phyloP scores from a whole-genome alignment of 2,797 vertebrate species.

The Diceros bicornis region DNA sequence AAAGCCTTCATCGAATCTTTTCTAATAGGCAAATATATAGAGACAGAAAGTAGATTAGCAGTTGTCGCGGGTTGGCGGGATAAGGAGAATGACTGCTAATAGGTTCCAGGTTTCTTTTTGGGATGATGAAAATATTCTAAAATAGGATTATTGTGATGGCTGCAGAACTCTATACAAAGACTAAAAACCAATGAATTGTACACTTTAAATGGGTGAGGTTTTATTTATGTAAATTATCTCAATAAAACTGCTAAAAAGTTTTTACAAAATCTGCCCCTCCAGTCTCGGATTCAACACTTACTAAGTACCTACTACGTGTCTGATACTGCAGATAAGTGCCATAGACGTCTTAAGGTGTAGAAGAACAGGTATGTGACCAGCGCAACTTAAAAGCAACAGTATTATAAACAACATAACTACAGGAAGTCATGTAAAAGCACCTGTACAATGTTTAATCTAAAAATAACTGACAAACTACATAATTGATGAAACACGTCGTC shows the following conservation, averaged over 20 bases:
- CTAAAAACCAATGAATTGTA: background rate
- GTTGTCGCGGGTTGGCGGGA: background rate
- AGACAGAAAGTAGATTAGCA: background rate
- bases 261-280: background rate
- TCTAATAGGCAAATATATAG: background rate
- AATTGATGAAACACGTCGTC: too few species aligned
- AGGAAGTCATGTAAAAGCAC: too few species aligned
- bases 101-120: background rate
- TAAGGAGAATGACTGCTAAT: background rate
- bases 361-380: background rate
- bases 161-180: background rate
- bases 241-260: background rate
- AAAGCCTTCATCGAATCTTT: background rate
- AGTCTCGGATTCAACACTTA: background rate
- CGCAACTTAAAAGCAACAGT: background rate
- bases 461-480: too few species aligned
- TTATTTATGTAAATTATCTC: background rate
- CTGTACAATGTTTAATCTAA: too few species aligned
- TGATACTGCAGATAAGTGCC: background rate
- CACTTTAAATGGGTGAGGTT: background rate
- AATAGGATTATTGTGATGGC: background rate
- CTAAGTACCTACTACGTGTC: background rate
- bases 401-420: background rate
- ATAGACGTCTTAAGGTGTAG: background rate
- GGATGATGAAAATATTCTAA: background rate